Base-by-base conservation (phyloP, 2,888 invertebrate species). In the Pogonocherus hispidulus region DNA sequence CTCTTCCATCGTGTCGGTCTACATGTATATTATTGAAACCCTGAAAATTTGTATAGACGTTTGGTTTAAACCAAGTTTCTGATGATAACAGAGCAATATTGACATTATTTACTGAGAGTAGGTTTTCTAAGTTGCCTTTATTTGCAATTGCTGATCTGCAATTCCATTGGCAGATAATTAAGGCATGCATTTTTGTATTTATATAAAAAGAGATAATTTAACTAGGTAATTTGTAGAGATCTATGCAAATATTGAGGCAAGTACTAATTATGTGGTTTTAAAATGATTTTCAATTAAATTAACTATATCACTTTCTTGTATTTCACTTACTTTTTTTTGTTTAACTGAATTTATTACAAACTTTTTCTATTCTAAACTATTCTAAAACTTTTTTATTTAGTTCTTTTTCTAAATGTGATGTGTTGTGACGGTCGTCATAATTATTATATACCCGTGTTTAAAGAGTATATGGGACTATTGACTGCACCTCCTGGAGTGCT, bases 21-120 rank as follows among this genome's bases (percentile, higher is more conserved):
- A 23, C n/a, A 51, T 63, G 32, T 4, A 66, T 27, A 22, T 62
- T 22, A 37, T 60, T 22, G 16, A 52, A 66, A 14, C 32, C 44
- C 6, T 22, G 35, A 22, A 62, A 20, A 52, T 16, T 18, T 6
- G 19, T 16, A 4, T 37, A 22, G 3, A n/a, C 9, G 14, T 66
- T 51, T 32, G 49, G 32, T 41, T 59, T 63, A 23, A 63, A 62
- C 67, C 62, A 67, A 8, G 68, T 68, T 64, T 68, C 68, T 16
- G 32, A 35, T 2, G 63, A 3, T 35, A 64, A 32, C 11, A 44
- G 47, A 8, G 55, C 23, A 32, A 44, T 46, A 11, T 55, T 55
- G 16, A 55, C 19, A 27, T 55, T 46, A 1, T 52, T 16, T 1
- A 41, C n/a, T 2, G 9, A 9, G 9, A 64, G 19, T 44, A 55